phyloP scores from a whole-genome alignment of 2,888 invertebrate genomes.

The Tricholauxania praeusta region DNA sequence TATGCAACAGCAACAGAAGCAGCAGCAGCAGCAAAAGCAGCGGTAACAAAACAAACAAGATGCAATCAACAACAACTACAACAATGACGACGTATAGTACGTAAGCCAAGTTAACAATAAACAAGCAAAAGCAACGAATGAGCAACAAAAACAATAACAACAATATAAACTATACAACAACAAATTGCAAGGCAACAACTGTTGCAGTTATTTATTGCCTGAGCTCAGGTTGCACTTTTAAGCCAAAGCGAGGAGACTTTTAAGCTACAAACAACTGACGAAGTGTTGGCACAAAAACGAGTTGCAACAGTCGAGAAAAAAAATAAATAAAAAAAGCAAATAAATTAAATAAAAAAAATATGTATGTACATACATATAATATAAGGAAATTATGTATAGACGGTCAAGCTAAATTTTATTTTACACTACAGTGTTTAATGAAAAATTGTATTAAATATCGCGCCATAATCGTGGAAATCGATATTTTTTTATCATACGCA shows the following conservation, averaged over 20 bases:
- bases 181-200: conserved; percentile 30
- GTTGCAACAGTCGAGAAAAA: conserved; percentile 22
- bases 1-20: background rate
- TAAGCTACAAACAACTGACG: conserved; percentile 22
- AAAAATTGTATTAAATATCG: background rate
- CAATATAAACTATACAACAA: conserved; percentile 40
- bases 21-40: conserved; percentile 14
- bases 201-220: conserved; percentile 42
- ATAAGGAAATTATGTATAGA: too few species aligned
- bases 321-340: background rate
- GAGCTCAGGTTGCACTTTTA: conserved; percentile 38
- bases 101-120: conserved; percentile 10
- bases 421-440: background rate
- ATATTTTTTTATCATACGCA: background rate
- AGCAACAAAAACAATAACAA: conserved; percentile 50
- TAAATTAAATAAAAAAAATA: background rate
- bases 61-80: conserved; percentile 23
- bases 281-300: conserved; percentile 28
- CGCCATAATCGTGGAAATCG: background rate
- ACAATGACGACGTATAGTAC: conserved; percentile 48
- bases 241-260: conserved; percentile 10
- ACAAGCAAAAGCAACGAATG: conserved; percentile 53
- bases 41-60: conserved; percentile 34
- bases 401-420: too few species aligned
- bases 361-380: background rate